phyloP scores from a whole-genome alignment of 2,797 vertebrate species.

The Cirrhinus molitorella region DNA sequence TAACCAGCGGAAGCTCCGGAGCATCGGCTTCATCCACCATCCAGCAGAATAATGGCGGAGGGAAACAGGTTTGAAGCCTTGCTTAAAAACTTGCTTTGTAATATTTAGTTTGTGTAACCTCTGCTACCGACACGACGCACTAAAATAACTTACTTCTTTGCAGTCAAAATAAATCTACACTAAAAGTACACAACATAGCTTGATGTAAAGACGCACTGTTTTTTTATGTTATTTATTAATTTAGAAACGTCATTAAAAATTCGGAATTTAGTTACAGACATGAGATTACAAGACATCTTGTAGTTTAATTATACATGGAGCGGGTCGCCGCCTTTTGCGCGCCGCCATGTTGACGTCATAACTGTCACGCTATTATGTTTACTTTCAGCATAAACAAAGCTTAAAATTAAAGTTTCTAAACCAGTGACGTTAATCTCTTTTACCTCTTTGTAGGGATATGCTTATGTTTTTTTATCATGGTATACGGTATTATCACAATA shows the following conservation, averaged over 20 bases:
- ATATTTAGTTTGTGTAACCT: neutral
- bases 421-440: neutral
- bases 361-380: neutral
- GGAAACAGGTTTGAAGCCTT: slow-evolving; percentile 81
- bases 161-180: neutral
- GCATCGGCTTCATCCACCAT: slow-evolving; percentile 79
- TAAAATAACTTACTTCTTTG: neutral
- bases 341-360: neutral
- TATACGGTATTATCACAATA: too few relatives aligned
- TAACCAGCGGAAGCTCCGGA: slow-evolving; percentile 69
- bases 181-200: neutral
- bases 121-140: neutral
- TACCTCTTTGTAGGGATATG: too few relatives aligned
- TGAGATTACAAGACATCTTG: too few relatives aligned
- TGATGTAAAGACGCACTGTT: too few relatives aligned
- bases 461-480: too few relatives aligned
- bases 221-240: too few relatives aligned
- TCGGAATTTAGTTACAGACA: too few relatives aligned
- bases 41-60: slow-evolving; percentile 85
- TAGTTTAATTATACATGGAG: neutral
- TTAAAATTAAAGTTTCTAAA: neutral
- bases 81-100: neutral
- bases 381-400: neutral
- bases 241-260: too few relatives aligned
- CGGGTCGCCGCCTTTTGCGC: neutral